Evolutionary conservation across 1,140 invertebrate genomes (phyloP).

Genomic region (Amphibalanus amphitrite): DNA sequence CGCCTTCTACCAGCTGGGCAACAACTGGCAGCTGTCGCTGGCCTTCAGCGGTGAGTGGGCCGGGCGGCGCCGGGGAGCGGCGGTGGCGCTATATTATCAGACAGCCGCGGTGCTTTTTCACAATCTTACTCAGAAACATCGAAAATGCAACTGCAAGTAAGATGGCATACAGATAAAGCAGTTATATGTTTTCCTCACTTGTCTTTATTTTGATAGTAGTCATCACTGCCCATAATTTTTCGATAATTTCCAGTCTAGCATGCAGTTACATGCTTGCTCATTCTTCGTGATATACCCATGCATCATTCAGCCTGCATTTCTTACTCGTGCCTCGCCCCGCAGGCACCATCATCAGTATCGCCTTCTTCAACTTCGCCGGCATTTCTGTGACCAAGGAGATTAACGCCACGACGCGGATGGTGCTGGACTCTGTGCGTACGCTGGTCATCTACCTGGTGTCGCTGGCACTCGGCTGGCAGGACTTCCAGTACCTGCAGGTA

Average conservation of each 20-base stretch:
- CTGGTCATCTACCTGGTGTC: constrained; percentile 75
- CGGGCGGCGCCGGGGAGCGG: background rate
- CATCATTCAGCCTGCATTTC: no score
- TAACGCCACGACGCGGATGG: constrained; percentile 79
- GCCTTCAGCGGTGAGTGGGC: constrained; percentile 42
- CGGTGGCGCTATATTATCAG: background rate
- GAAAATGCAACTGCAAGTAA: no score
- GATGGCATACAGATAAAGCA: no score
- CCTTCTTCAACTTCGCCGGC: constrained; percentile 92
- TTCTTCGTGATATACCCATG: no score
- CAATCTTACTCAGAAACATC: no score
- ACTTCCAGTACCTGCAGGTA: constrained; percentile 61
- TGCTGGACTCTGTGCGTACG: constrained; percentile 75
- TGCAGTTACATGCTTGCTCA: no score
- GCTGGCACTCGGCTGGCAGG: constrained; percentile 52
- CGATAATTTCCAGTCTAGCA: no score
- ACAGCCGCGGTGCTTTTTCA: no score
- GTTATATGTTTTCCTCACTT: no score
- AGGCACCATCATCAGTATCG: constrained; percentile 79
- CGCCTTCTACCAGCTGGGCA: constrained; percentile 59
- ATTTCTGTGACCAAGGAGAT: constrained; percentile 90
- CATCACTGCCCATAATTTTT: no score
- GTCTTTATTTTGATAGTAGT: no score
- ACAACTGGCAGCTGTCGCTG: constrained; percentile 40
- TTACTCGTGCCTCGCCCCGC: no score